Conservation (phyloP, 2,113 vertebrate genomes). For the Spilogale gracilis region DNA sequence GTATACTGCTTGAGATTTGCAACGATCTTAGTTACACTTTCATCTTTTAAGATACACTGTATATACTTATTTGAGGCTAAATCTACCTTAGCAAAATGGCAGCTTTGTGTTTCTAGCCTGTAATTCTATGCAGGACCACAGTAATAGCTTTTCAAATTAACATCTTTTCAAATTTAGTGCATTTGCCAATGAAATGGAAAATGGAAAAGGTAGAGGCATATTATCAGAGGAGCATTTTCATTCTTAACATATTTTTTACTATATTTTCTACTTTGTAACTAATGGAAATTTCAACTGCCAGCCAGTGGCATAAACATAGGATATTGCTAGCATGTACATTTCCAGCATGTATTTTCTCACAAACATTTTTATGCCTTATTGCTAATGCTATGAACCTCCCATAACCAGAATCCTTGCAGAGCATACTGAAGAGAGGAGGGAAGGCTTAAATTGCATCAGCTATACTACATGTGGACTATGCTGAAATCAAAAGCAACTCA, state of each 20-base stretch:
- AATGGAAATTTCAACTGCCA: neutral
- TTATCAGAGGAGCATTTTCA: neutral
- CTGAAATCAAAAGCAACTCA: constrained; percentile 37
- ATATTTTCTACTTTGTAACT: constrained; percentile 14
- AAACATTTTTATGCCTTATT: constrained; percentile 14
- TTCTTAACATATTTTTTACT: constrained; percentile 33
- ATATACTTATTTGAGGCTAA: neutral
- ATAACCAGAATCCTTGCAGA: neutral
- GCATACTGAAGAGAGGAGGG: neutral
- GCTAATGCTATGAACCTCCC: constrained; percentile 1
- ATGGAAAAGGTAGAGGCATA: neutral
- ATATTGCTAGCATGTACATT: constrained; percentile 16
- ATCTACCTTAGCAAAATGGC: neutral
- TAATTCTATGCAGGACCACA: neutral
- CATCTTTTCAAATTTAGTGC: neutral
- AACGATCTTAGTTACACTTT: neutral
- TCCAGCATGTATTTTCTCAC: neutral
- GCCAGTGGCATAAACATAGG: neutral
- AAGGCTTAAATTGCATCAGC: neutral
- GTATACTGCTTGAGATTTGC: neutral
- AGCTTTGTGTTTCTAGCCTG: neutral
- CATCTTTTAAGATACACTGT: neutral
- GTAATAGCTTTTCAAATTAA: constrained; percentile 24
- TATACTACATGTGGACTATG: neutral
- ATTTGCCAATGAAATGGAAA: constrained; percentile 25